phyloP scores from a whole-genome alignment of 2,888 invertebrate genomes.

The Acleris sparsana region DNA sequence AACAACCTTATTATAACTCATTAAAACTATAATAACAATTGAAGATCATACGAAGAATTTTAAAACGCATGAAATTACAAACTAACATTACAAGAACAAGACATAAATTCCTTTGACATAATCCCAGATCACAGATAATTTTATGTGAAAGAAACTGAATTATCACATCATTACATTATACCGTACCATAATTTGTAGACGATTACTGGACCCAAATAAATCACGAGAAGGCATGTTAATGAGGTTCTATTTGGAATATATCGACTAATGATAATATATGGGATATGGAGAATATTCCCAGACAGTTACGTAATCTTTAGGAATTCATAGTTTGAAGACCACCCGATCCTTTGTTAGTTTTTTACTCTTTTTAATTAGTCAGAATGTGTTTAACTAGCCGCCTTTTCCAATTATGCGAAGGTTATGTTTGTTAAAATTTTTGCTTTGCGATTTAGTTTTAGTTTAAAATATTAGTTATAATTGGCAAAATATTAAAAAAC shows the following conservation, averaged over 20 bases:
- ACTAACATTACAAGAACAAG: slow-evolving; percentile 13
- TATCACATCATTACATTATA: slow-evolving; percentile 42
- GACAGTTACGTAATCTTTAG: slow-evolving; percentile 31
- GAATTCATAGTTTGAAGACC: slow-evolving; percentile 26
- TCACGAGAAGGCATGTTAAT: slow-evolving; percentile 51
- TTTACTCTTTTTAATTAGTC: slow-evolving; percentile 29
- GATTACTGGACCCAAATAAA: slow-evolving; percentile 45
- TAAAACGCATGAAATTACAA: background rate
- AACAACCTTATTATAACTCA: slow-evolving; percentile 32
- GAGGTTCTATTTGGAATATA: slow-evolving; percentile 51
- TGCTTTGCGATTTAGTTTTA: background rate
- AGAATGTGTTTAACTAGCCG: slow-evolving; percentile 11
- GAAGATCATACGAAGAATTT: slow-evolving; percentile 10
- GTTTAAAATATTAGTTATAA: too few species aligned
- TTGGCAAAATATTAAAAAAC: too few species aligned
- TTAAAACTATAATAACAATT: slow-evolving; percentile 26
- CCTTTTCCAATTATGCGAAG: background rate
- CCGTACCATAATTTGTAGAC: slow-evolving; percentile 42
- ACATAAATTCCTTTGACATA: slow-evolving; percentile 26
- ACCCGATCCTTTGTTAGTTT: slow-evolving; percentile 27
- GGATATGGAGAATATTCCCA: slow-evolving; percentile 16
- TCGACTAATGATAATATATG: slow-evolving; percentile 52
- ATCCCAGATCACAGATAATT: slow-evolving; percentile 10
- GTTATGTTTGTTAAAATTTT: background rate
- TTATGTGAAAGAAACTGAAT: slow-evolving; percentile 35